Conservation (phyloP, 1,140 invertebrate genomes). For the Caenorhabditis latens region DNA sequence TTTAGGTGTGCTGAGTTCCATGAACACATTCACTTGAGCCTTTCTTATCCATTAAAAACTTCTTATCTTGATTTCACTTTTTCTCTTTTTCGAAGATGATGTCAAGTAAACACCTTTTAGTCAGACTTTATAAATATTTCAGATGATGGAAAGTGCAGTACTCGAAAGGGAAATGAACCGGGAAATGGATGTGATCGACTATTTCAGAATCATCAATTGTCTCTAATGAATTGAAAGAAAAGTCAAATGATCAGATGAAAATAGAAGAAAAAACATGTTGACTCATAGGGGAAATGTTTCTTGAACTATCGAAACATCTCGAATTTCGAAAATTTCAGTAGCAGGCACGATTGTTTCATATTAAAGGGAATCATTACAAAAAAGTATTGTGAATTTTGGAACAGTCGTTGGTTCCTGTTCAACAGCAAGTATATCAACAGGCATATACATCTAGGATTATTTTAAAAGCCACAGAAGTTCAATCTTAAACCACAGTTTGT, state of each 20-base stretch:
- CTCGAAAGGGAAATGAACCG: neutral
- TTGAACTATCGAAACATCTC: too few species aligned
- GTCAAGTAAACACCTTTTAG: conserved; percentile 2
- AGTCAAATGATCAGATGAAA: neutral
- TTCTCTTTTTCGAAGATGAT: neutral
- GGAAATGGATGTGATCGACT: neutral
- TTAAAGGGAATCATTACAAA: too few species aligned
- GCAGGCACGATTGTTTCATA: too few species aligned
- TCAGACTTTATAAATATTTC: neutral
- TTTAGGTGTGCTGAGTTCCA: neutral
- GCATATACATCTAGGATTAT: too few species aligned
- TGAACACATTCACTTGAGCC: neutral
- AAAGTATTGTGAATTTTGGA: neutral
- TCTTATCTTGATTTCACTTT: conserved; percentile 28
- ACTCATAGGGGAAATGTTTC: neutral
- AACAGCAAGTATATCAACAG: too few species aligned
- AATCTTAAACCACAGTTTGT: too few species aligned
- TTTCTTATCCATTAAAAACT: neutral
- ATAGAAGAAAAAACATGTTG: neutral
- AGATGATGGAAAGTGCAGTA: neutral
- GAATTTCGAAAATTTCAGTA: too few species aligned
- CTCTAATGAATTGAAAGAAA: neutral
- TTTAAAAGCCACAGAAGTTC: too few species aligned
- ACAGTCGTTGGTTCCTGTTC: neutral
- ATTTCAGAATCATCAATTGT: conserved; percentile 22